Evolutionary conservation across 2,113 vertebrate genomes (phyloP).

Genomic region (Cervus canadensis): DNA sequence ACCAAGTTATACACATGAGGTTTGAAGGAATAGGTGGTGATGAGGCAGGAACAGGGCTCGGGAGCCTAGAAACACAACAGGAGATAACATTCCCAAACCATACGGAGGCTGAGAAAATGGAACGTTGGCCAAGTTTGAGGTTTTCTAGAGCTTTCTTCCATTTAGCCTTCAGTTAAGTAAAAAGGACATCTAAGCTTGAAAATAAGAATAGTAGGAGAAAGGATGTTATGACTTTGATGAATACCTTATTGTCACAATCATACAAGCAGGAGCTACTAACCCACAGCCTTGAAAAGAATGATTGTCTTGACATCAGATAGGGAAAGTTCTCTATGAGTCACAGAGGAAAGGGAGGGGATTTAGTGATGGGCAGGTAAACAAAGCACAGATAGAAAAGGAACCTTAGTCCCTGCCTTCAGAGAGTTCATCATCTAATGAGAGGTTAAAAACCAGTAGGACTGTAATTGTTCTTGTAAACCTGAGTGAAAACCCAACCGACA

Average conservation of each 20-base stretch:
- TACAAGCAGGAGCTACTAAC: background rate
- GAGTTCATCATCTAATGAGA: background rate
- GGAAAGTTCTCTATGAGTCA: background rate
- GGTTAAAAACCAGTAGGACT: slow-evolving; percentile 14
- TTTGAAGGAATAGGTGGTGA: background rate
- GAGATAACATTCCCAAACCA: background rate
- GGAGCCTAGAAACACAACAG: background rate
- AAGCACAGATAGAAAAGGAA: background rate
- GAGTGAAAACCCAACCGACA: slow-evolving; percentile 33
- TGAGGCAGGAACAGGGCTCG: background rate
- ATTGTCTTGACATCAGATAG: background rate
- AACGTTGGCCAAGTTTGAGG: background rate
- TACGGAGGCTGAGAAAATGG: background rate
- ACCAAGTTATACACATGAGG: background rate
- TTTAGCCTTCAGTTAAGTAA: background rate
- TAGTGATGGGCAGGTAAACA: background rate
- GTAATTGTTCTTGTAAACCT: background rate
- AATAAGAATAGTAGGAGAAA: background rate
- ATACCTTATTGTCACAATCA: background rate
- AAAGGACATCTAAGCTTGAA: background rate
- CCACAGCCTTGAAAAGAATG: background rate
- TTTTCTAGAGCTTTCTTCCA: slow-evolving; percentile 1
- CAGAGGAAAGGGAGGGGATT: background rate
- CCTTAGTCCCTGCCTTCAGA: background rate
- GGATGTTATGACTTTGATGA: background rate